phyloP scores from a whole-genome alignment of 2,113 vertebrate species.

The Platysteira castanea region DNA sequence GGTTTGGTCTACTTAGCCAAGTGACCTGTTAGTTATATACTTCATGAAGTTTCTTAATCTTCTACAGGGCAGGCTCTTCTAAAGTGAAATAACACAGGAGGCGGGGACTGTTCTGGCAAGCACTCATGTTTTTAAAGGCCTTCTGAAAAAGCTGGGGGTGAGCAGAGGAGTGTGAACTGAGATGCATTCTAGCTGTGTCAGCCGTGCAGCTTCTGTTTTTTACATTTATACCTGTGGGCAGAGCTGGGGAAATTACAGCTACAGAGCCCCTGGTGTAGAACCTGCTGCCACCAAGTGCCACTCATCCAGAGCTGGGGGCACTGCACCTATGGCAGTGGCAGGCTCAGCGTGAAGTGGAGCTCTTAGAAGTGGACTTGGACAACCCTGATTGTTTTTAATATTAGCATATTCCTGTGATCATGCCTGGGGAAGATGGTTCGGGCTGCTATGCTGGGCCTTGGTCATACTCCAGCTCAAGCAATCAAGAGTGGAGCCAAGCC shows the following conservation, averaged over 20 bases:
- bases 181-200: not conserved
- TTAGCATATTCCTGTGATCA: not conserved
- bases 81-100: not conserved
- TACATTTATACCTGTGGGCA: not conserved
- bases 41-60: slow-evolving; percentile 9
- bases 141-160: not conserved
- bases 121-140: not conserved
- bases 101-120: not conserved
- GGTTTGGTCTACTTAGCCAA: slow-evolving; percentile 15
- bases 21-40: slow-evolving; percentile 1
- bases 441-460: not conserved
- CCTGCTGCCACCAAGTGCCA: not conserved
- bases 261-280: not conserved
- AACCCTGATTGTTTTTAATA: not conserved
- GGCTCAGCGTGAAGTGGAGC: not conserved
- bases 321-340: not conserved
- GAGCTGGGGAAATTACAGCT: not conserved
- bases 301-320: not conserved
- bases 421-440: not conserved
- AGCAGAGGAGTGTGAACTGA: not conserved
- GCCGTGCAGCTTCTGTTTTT: not conserved
- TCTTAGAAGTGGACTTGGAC: not conserved
- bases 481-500: not conserved
- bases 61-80: not conserved
- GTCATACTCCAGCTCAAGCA: not conserved